Conservation (phyloP, 1,140 invertebrate species). For the Zelostemma sp. region DNA sequence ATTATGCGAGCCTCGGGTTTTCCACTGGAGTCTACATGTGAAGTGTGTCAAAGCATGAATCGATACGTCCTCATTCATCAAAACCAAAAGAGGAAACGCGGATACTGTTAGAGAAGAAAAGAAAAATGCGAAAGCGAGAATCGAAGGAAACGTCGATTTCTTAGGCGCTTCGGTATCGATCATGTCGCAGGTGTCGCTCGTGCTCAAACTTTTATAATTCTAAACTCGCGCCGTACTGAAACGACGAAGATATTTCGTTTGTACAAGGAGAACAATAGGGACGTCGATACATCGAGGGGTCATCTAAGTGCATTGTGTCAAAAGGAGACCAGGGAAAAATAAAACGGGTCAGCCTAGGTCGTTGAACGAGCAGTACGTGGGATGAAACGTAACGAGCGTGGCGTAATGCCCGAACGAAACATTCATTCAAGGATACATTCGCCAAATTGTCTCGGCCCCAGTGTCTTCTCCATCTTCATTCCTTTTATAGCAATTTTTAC, state of each 20-base stretch:
- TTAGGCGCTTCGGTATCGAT: constrained; percentile 32
- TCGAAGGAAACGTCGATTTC: constrained; percentile 10
- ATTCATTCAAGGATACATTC: constrained; percentile 15
- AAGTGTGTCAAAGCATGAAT: constrained; percentile 36
- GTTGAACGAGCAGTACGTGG: constrained; percentile 24
- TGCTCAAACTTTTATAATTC: background rate
- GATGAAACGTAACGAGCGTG: constrained; percentile 14
- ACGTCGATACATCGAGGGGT: constrained; percentile 32
- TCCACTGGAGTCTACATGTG: constrained; percentile 19
- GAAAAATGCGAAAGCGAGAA: constrained; percentile 1
- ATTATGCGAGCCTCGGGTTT: constrained; percentile 9
- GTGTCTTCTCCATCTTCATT: constrained; percentile 6
- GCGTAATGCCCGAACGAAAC: constrained; percentile 17
- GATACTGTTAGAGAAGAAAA: background rate
- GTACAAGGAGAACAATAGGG: constrained; percentile 25
- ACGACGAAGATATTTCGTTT: constrained; percentile 29
- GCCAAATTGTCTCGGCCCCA: constrained; percentile 1
- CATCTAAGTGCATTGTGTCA: constrained; percentile 38
- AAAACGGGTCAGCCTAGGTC: constrained; percentile 37
- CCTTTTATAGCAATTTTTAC: too few relatives aligned
- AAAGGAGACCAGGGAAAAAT: constrained; percentile 27
- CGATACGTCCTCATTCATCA: constrained; percentile 37
- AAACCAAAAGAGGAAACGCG: constrained; percentile 12
- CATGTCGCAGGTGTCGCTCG: constrained; percentile 38
- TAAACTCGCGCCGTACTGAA: constrained; percentile 8